Evolutionary conservation across 2,797 vertebrate genomes (phyloP).

Genomic region (Gallirallus australis): DNA sequence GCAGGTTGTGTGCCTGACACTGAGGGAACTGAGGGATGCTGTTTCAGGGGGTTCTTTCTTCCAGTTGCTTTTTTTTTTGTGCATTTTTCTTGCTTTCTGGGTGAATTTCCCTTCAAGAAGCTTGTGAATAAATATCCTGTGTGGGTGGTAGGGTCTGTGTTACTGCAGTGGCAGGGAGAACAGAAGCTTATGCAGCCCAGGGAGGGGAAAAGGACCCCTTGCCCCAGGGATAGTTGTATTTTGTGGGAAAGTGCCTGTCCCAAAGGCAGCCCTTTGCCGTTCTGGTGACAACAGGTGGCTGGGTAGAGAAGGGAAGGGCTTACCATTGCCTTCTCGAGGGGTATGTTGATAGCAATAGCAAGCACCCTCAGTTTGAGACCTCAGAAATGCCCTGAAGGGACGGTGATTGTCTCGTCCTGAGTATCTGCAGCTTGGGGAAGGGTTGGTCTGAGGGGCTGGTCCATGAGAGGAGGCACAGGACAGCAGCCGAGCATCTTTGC

Average conservation of each 20-base stretch:
- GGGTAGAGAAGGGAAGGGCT: not conserved
- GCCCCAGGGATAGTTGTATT: not conserved
- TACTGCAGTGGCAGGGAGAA: not conserved
- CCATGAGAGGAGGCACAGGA: rapidly evolving
- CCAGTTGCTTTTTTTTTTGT: too few species aligned
- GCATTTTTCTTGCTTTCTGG: too few species aligned
- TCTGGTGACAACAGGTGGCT: not conserved
- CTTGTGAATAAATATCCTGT: too few species aligned
- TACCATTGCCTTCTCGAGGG: too few species aligned
- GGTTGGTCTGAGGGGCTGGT: rapidly evolving
- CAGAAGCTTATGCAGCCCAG: not conserved
- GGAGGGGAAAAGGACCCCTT: not conserved
- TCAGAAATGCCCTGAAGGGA: not conserved
- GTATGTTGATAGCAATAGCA: too few species aligned
- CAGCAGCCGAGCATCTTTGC: not conserved
- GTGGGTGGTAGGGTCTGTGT: not conserved
- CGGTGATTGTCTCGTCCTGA: rapidly evolving
- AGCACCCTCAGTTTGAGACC: rapidly evolving
- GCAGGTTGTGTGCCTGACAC: rapidly evolving
- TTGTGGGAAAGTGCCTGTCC: not conserved
- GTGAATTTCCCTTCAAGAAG: not conserved
- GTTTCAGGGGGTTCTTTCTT: not conserved
- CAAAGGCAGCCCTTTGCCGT: rapidly evolving
- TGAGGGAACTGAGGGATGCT: not conserved
- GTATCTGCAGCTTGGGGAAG: not conserved